Evolutionary conservation across 2,797 vertebrate species (phyloP).

Genomic region (Takifugu ocellatus): DNA sequence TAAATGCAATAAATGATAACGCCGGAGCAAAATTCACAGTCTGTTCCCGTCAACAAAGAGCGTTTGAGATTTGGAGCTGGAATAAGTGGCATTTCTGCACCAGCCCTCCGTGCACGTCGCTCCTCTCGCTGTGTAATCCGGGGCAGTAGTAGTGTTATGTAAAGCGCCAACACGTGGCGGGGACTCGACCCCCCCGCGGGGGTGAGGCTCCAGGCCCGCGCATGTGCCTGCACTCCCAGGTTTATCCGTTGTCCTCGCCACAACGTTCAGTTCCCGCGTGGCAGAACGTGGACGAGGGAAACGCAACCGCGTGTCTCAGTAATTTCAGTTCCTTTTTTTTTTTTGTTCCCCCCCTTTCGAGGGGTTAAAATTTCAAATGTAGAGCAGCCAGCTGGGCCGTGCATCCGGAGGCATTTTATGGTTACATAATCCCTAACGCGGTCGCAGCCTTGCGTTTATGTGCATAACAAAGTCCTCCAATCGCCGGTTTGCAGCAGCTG

Average conservation of each 20-base stretch:
- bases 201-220: constrained; percentile 37
- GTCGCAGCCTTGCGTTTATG: constrained; percentile 29
- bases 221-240: constrained; percentile 7
- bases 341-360: constrained; percentile 2
- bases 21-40: too few species aligned
- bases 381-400: constrained; percentile 1
- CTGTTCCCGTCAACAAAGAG: too few species aligned
- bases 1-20: background rate
- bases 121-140: constrained; percentile 27
- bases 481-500: constrained; percentile 45
- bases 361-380: background rate
- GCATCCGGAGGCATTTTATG: background rate
- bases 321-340: constrained; percentile 2
- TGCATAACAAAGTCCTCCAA: constrained; percentile 31
- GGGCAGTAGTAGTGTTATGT: constrained; percentile 50
- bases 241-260: constrained; percentile 25
- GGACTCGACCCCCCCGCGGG: constrained; percentile 40
- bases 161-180: constrained; percentile 53
- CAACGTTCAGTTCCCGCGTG: too few species aligned
- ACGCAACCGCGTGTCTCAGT: too few species aligned
- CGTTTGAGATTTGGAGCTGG: too few species aligned
- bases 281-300: too few species aligned
- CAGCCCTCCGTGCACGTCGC: background rate
- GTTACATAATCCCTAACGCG: constrained; percentile 41
- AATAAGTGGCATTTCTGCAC: background rate